These are phyloP conservation scores for Eurosta solidaginis DNA, from an alignment of 1,140 invertebrate genomes.

Conservation along the genomic window DNA sequence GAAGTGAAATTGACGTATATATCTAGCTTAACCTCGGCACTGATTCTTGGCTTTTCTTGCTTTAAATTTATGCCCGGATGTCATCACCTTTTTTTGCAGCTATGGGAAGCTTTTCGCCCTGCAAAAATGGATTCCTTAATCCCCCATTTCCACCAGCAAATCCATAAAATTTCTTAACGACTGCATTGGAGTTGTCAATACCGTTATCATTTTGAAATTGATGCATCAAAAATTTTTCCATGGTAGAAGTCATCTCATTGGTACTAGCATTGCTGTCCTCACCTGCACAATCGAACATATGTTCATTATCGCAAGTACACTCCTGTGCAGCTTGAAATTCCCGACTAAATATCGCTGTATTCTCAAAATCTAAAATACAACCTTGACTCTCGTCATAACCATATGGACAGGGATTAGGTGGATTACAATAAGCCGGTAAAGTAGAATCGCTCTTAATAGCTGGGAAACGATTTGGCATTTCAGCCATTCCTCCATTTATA, in stretches of 20 bases:
- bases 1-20: too few relatives aligned
- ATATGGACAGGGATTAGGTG: constrained; percentile 96
- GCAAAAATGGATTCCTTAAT: constrained; percentile 74
- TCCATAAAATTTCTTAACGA: constrained; percentile 79
- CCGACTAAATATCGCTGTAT: constrained; percentile 93
- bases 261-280: constrained; percentile 53
- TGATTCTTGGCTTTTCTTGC: not conserved
- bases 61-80: constrained; percentile 59
- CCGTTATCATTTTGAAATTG: constrained; percentile 59
- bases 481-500: constrained; percentile 74
- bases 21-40: too few relatives aligned
- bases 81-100: constrained; percentile 86
- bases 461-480: constrained; percentile 69
- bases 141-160: constrained; percentile 35
- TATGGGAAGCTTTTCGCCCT: constrained; percentile 81
- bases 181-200: constrained; percentile 70
- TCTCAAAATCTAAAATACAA: constrained; percentile 91
- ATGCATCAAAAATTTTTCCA: constrained; percentile 62
- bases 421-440: constrained; percentile 97
- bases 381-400: constrained; percentile 84
- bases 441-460: constrained; percentile 87
- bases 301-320: constrained; percentile 97
- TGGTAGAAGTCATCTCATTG: constrained; percentile 55
- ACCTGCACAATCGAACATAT: constrained; percentile 92
- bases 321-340: constrained; percentile 92